phyloP scores from a whole-genome alignment of 2,113 vertebrate species.

The Tetrao urogallus region DNA sequence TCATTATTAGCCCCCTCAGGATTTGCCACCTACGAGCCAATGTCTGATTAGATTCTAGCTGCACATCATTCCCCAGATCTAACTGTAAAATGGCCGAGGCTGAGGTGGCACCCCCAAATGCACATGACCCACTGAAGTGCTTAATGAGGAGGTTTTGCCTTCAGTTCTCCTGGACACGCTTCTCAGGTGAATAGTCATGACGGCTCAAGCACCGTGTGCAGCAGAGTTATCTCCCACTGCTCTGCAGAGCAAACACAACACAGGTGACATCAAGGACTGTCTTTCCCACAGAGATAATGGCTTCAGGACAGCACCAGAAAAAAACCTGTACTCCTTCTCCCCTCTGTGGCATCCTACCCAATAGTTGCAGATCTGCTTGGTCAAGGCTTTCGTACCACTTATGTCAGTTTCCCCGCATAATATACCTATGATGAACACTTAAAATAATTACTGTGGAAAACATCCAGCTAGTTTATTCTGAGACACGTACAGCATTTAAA shows the following conservation, averaged over 20 bases:
- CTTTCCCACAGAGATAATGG: neutral
- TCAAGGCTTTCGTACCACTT: neutral
- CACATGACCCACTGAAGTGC: neutral
- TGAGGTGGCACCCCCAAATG: neutral
- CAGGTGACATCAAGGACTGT: neutral
- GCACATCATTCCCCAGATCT: neutral
- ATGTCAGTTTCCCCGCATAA: neutral
- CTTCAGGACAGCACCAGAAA: neutral
- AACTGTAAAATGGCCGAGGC: neutral
- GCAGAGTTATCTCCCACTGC: neutral
- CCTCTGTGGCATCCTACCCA: neutral
- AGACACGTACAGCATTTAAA: neutral
- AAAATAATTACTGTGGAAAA: neutral
- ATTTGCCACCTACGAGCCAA: slow-evolving; percentile 67
- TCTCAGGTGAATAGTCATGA: neutral
- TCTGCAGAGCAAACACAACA: neutral
- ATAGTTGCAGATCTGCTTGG: neutral
- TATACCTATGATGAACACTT: neutral
- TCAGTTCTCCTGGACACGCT: neutral
- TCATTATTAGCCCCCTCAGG: slow-evolving; percentile 75
- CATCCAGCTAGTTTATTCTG: neutral
- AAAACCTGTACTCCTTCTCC: neutral
- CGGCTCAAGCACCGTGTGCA: neutral
- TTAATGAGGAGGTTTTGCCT: slow-evolving; percentile 6
- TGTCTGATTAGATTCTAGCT: slow-evolving; percentile 33